These are phyloP conservation scores for Scaptomyza tumidula DNA, from an alignment of 2,888 invertebrate species.

Conservation along the genomic window DNA sequence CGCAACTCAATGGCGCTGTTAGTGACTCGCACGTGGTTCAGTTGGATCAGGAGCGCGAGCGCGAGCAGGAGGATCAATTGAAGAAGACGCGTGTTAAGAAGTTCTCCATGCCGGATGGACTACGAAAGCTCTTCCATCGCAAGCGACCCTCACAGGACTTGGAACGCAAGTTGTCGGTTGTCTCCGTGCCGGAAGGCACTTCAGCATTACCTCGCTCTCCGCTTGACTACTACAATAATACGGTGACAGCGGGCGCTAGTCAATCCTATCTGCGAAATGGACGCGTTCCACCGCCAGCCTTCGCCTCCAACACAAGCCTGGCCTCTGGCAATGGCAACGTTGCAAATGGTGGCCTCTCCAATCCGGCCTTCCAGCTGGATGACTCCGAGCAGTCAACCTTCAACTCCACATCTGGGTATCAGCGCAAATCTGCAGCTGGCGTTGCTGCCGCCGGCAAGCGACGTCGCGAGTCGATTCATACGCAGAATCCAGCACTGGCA, in stretches of 20 bases:
- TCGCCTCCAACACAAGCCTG: slow-evolving; percentile 55
- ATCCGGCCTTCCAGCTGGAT: slow-evolving; percentile 63
- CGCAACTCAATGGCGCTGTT: slow-evolving; percentile 64
- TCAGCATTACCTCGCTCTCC: slow-evolving; percentile 52
- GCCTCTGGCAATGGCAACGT: slow-evolving; percentile 35
- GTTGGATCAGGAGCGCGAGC: slow-evolving; percentile 66
- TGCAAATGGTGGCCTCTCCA: slow-evolving; percentile 54
- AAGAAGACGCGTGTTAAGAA: slow-evolving; percentile 77
- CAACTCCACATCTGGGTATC: slow-evolving; percentile 67
- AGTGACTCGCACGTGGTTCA: slow-evolving; percentile 73
- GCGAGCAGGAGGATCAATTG: slow-evolving; percentile 61
- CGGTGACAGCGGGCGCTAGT: slow-evolving; percentile 74
- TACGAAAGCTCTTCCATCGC: slow-evolving; percentile 81
- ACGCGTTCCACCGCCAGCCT: slow-evolving; percentile 58
- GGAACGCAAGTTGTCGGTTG: slow-evolving; percentile 80
- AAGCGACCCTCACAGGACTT: slow-evolving; percentile 81
- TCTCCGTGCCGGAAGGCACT: slow-evolving; percentile 80
- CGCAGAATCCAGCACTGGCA: slow-evolving; percentile 79
- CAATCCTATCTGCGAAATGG: slow-evolving; percentile 72
- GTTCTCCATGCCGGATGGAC: slow-evolving; percentile 83
- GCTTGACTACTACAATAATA: slow-evolving; percentile 78
- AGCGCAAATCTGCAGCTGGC: slow-evolving; percentile 58
- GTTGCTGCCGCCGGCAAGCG: slow-evolving; percentile 52
- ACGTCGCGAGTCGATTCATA: slow-evolving; percentile 81
- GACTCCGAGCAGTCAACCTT: slow-evolving; percentile 59